Conservation (phyloP, 2,113 vertebrate species). For the Oenanthe oenanthe region DNA sequence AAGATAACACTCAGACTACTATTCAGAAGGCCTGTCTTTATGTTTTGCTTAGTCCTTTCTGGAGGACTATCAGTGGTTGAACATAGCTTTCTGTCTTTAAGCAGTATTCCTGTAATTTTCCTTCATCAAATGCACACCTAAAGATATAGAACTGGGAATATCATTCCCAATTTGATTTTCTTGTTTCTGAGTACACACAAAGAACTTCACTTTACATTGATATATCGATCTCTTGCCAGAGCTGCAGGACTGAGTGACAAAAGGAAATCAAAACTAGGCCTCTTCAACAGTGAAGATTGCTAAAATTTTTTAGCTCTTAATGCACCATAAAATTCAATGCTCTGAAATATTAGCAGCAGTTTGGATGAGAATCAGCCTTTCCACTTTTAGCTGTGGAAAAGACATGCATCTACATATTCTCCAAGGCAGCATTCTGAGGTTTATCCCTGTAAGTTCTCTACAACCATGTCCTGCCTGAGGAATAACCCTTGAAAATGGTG, state of each 20-base stretch:
- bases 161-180: neutral
- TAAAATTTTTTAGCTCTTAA: neutral
- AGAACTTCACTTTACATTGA: neutral
- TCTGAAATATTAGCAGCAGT: neutral
- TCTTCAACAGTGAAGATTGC: neutral
- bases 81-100: neutral
- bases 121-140: neutral
- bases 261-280: neutral
- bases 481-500: neutral
- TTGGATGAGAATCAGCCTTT: neutral
- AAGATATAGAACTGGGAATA: neutral
- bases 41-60: neutral
- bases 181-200: neutral
- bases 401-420: neutral
- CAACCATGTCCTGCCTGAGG: too few species aligned
- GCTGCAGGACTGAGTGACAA: neutral
- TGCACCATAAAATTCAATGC: neutral
- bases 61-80: neutral
- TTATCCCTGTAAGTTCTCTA: neutral
- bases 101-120: neutral
- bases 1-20: neutral
- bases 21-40: neutral
- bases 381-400: neutral
- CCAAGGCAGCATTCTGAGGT: neutral
- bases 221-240: too few species aligned